Conservation (phyloP, 2,113 vertebrate species). For the Carlito syrichta region DNA sequence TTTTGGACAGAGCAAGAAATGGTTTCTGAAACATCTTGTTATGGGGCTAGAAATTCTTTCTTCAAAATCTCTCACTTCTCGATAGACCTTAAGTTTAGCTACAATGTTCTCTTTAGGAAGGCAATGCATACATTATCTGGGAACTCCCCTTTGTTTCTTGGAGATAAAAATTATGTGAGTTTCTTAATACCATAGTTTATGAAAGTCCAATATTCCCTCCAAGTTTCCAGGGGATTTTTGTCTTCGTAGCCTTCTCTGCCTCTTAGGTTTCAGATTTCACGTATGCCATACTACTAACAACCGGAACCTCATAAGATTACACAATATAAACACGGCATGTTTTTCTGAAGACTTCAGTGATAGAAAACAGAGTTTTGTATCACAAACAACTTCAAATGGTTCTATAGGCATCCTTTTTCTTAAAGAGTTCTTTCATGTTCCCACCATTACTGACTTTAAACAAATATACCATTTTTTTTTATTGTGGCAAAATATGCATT, state of each 20-base stretch:
- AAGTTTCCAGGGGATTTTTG: background rate
- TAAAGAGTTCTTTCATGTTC: background rate
- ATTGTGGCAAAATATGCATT: background rate
- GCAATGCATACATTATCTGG: rapidly evolving
- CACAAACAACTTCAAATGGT: background rate
- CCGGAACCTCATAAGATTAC: background rate
- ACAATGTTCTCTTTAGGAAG: background rate
- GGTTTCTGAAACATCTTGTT: background rate
- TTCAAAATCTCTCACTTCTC: background rate
- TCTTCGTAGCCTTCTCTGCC: background rate
- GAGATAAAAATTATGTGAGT: background rate
- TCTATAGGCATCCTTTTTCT: background rate
- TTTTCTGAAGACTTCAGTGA: background rate
- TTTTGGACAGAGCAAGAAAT: background rate
- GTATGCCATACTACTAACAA: background rate
- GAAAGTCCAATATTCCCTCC: background rate
- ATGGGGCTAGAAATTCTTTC: background rate
- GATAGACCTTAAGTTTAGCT: background rate
- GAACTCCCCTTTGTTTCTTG: background rate
- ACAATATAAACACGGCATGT: background rate
- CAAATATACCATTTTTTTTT: background rate
- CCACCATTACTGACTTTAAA: background rate
- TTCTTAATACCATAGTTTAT: background rate
- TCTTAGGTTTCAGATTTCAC: background rate
- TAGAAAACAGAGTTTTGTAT: background rate